Base-by-base conservation (phyloP, 2,888 invertebrate genomes). In the Bruchidius siliquastri region DNA sequence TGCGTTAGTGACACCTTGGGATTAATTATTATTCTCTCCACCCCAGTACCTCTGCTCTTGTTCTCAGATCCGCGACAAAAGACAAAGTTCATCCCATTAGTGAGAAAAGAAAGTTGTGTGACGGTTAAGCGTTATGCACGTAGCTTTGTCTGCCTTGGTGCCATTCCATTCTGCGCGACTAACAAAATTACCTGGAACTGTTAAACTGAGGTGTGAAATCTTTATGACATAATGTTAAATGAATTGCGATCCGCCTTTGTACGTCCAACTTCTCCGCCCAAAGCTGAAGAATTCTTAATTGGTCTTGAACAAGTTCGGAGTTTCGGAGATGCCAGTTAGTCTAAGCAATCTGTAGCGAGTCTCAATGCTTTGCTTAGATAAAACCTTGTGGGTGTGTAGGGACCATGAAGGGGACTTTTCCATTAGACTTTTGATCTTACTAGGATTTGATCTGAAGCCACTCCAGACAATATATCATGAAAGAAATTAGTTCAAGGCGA, bases 171-270 rank as follows among this genome's bases (percentile, higher is more conserved):
- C 21, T 13, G 49, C 49, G 8, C 18, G 49, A 49, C 49, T 71
- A 72, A 70, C 72, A 68, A 72, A 73, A 72, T 74, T 71, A 71
- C 67, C 70, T 72, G 68, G 67, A 67, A 74, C 72, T 70, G 32
- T 67, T 22, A 30, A 67, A 22, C 67, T 30, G 70, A 75, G 75
- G 75, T 75, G 74, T 75, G 75, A 76, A 75, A 75, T 73, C 72
- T 74, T 73, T 75, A 74, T 74, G 74, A 75, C 71, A 67, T 74
- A 72, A 75, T 74, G 76, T 71, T 71, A 74, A 76, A 72, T 76
- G 75, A 74, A 76, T 75, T 74, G 71, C 70, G 22, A 13, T 72
- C 2, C 49, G 49, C 49, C 49, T 49, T 49, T 49, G 49, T 49
- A 49, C 49, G 6, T 49, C 18, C 49, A 49, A 49, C 49, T 49